A percentile compares a stretch with the other conserved stretches of the same genome.
Conservation (phyloP, 2,113 vertebrate genomes). For the Lagopus muta region DNA sequence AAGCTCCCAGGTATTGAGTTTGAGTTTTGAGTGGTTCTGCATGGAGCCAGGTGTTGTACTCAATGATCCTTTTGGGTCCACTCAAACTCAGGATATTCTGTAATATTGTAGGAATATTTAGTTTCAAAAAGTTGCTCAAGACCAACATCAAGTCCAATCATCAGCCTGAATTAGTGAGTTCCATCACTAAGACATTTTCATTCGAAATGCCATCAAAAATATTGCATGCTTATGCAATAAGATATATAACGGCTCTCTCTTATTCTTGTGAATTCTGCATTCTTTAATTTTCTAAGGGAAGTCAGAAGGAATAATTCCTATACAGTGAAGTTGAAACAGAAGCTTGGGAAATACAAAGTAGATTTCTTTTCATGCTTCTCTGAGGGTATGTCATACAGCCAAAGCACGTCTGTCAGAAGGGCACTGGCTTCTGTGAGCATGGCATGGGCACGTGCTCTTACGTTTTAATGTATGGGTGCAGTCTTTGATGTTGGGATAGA, state of each 20-base stretch:
- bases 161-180: background rate
- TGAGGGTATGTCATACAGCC: background rate
- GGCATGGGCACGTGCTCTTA: background rate
- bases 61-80: background rate
- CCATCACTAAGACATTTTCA: background rate
- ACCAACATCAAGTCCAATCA: background rate
- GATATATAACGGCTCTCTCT: background rate
- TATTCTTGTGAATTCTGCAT: background rate
- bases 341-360: background rate
- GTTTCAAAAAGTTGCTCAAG: background rate
- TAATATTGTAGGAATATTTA: background rate
- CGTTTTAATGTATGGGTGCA: constrained; percentile 24
- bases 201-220: background rate
- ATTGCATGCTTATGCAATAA: background rate
- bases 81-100: background rate
- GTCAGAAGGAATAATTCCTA: background rate
- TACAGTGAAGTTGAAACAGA: background rate
- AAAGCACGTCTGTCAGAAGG: background rate
- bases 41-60: background rate
- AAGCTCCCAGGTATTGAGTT: background rate
- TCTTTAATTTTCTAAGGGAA: background rate
- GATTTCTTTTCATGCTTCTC: background rate
- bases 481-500: constrained; percentile 8
- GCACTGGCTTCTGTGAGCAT: background rate
- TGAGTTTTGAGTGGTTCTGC: background rate